Conservation (phyloP, 2,888 invertebrate genomes). For the Gandaritis pyraliata region DNA sequence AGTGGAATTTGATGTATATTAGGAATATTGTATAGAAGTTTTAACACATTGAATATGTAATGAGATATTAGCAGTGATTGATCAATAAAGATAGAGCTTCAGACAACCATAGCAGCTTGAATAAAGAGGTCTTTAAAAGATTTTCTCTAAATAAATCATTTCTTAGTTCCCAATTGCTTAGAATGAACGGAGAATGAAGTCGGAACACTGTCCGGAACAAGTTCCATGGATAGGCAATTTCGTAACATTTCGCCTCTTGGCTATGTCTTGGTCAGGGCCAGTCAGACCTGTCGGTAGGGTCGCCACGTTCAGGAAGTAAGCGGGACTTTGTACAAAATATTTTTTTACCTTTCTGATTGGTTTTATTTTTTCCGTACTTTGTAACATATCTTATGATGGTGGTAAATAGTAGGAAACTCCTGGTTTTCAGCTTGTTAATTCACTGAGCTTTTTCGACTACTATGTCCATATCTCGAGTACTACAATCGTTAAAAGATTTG, state of each 20-base stretch:
- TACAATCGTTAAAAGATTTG: too few relatives aligned
- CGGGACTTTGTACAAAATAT: conserved; percentile 6
- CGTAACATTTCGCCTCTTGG: conserved; percentile 76
- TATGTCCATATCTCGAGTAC: too few relatives aligned
- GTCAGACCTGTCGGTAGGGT: conserved; percentile 42
- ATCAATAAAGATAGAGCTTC: too few relatives aligned
- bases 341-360: background rate
- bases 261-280: conserved; percentile 83
- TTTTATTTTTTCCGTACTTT: too few relatives aligned
- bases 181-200: conserved; percentile 46
- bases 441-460: too few relatives aligned
- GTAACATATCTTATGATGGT: too few relatives aligned
- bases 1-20: too few relatives aligned
- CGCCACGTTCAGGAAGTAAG: conserved; percentile 28
- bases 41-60: too few relatives aligned
- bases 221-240: conserved; percentile 72
- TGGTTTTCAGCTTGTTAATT: too few relatives aligned
- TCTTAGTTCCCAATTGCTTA: conserved; percentile 49
- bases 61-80: too few relatives aligned
- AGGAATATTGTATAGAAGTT: too few relatives aligned
- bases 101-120: background rate
- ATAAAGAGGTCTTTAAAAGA: background rate
- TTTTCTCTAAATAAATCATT: conserved; percentile 26
- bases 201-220: conserved; percentile 54
- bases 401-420: too few relatives aligned